Percentiles rank a stretch among this genome's conserved stretches.
Evolutionary conservation across 2,797 vertebrate species (phyloP).

Genomic region (Spizella passerina): DNA sequence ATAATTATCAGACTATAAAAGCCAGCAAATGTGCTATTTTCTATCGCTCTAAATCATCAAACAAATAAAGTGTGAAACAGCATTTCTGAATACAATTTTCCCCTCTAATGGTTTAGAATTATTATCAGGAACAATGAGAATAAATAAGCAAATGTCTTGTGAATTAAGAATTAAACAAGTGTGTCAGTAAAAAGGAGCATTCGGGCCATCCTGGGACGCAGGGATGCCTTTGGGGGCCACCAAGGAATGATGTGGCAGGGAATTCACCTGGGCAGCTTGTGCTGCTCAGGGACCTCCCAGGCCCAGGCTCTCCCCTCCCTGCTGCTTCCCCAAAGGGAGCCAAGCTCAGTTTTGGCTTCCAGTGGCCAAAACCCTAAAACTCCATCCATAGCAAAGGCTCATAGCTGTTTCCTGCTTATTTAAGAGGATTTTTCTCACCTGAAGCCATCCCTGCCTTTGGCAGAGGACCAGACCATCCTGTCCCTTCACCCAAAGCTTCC

Average conservation of each 20-base stretch:
- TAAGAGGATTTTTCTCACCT: neutral
- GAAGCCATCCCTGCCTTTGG: neutral
- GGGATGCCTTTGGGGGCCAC: neutral
- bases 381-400: neutral
- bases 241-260: neutral
- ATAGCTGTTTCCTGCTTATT: fast-evolving
- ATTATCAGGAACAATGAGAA: constrained; percentile 81
- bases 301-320: neutral
- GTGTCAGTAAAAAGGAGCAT: constrained; percentile 40
- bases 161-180: constrained; percentile 72
- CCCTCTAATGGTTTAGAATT: constrained; percentile 82
- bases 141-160: constrained; percentile 77
- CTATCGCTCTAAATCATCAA: constrained; percentile 83
- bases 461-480: neutral
- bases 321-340: neutral
- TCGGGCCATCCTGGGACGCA: neutral
- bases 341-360: neutral
- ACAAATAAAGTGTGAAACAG: constrained; percentile 85
- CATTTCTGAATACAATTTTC: constrained; percentile 83
- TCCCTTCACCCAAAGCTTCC: neutral
- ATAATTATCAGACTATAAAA: constrained; percentile 84
- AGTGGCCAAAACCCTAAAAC: neutral
- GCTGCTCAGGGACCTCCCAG: neutral
- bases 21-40: constrained; percentile 80
- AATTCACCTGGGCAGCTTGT: neutral